These are phyloP conservation scores for Crematogaster levior DNA, from an alignment of 2,888 invertebrate genomes.

Conservation along the genomic window DNA sequence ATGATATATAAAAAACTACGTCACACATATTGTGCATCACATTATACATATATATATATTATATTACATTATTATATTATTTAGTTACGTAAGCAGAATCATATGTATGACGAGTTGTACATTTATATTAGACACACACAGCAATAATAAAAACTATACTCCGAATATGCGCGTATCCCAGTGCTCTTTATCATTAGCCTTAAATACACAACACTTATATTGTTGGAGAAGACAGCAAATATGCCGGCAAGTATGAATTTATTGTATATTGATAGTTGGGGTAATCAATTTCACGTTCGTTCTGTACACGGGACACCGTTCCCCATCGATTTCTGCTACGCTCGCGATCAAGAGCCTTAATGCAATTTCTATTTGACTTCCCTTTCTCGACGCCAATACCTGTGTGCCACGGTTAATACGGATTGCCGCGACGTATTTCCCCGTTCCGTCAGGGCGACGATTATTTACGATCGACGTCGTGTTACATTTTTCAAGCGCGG, in stretches of 20 bases:
- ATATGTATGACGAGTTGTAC: constrained; percentile 84
- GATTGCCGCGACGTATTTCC: constrained; percentile 28
- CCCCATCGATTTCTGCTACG: neutral
- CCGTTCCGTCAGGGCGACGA: constrained; percentile 36
- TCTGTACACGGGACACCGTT: neutral
- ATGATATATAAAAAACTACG: constrained; percentile 63
- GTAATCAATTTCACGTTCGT: constrained; percentile 11
- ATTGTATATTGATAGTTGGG: neutral
- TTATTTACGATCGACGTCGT: constrained; percentile 61
- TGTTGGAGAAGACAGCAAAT: neutral
- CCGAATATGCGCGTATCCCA: constrained; percentile 42
- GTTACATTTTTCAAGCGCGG: constrained; percentile 58
- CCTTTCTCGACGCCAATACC: constrained; percentile 17
- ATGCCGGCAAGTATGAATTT: neutral
- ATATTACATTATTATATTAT: constrained; percentile 69
- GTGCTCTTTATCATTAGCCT: constrained; percentile 27
- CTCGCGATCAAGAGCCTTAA: constrained; percentile 14
- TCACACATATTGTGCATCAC: constrained; percentile 63
- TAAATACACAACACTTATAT: neutral
- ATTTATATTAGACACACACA: constrained; percentile 83
- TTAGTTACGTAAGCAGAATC: constrained; percentile 79
- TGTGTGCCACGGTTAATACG: constrained; percentile 1
- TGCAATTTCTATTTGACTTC: constrained; percentile 33
- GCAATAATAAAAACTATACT: constrained; percentile 71
- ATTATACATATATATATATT: constrained; percentile 67